Evolutionary conservation across 1,140 invertebrate genomes (phyloP), one percentile per base, ranked within the genome.

Genomic region (Penaeus chinensis): DNA sequence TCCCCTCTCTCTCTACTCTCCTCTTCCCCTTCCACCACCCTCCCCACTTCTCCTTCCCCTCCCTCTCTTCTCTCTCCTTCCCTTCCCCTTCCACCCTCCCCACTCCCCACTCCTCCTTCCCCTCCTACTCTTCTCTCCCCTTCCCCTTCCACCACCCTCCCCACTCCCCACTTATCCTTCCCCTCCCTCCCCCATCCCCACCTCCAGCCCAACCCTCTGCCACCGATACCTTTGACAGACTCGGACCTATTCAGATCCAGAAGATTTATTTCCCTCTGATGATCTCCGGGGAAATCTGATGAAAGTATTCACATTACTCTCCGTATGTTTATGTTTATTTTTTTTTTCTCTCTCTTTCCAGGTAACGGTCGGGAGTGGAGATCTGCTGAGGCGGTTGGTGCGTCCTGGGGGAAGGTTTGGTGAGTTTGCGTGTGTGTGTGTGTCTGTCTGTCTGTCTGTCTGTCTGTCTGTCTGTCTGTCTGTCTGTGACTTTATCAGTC

Each of bases 381-480:
- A 42, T 42, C 37, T 7, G 37, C 37, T 42, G 37, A 54, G 54
- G 54, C 10, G 54, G 54, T 54, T 54, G 54, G 16, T 54, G 54
- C 54, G 54, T 54, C 54, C 54, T 54, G 10, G 10, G 54, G 54
- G 8, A 54, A 54, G 54, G 54, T 54, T 54, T 42, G 37, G 77
- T 60, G n/a, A 60, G 61, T 60, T 22, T 47, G 54, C 20, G 42
- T 4, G 27, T 77, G 74, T 77, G 74, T 77, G n/a, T 77, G 74
- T 77, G 74, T 76, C 1, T 76, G 27, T 76, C 2, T 77, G 10
- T 77, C 32, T 77, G 74, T 77, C 32, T 77, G 24, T 79, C 22
- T 13, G 19, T 22, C 11, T 8, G 18, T 60, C 8, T 79, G 42
- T 79, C 16, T 79, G 37, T 79, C 42, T 79, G 47, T 13, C 4